Percentiles rank a stretch among this genome's conserved stretches.
Conservation (phyloP, 2,888 invertebrate genomes). For the Trichopoda pennipes region DNA sequence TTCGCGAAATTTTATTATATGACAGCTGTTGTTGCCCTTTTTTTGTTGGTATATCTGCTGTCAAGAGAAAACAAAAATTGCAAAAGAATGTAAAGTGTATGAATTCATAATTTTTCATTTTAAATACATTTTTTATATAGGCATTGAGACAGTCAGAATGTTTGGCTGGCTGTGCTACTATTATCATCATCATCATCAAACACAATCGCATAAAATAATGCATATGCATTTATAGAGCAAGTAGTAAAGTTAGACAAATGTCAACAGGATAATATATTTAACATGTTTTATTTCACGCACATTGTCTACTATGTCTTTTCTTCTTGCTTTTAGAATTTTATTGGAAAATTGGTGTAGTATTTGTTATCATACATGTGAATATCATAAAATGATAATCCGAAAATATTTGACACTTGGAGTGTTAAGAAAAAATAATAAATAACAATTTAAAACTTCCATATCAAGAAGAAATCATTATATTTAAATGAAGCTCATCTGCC, state of each 20-base stretch:
- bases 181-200: conserved; percentile 26
- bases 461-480: too few species aligned
- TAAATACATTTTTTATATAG: conserved; percentile 42
- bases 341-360: background rate
- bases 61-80: conserved; percentile 33
- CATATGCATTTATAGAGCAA: conserved; percentile 27
- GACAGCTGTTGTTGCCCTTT: conserved; percentile 76
- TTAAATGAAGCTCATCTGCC: too few species aligned
- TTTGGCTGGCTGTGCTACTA: conserved; percentile 40
- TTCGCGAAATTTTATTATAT: conserved; percentile 78
- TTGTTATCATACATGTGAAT: background rate
- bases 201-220: conserved; percentile 8
- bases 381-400: background rate
- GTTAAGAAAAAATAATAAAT: too few species aligned
- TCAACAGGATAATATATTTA: conserved; percentile 67
- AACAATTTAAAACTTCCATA: too few species aligned
- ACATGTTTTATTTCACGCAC: conserved; percentile 29
- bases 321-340: background rate
- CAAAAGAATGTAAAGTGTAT: conserved; percentile 17
- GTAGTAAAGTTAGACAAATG: conserved; percentile 65
- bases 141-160: conserved; percentile 40
- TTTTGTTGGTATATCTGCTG: conserved; percentile 38
- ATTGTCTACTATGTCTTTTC: background rate
- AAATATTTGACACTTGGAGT: too few species aligned
- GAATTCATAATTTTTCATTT: conserved; percentile 55